phyloP scores from a whole-genome alignment of 2,113 vertebrate species.

The Rutilus rutilus region DNA sequence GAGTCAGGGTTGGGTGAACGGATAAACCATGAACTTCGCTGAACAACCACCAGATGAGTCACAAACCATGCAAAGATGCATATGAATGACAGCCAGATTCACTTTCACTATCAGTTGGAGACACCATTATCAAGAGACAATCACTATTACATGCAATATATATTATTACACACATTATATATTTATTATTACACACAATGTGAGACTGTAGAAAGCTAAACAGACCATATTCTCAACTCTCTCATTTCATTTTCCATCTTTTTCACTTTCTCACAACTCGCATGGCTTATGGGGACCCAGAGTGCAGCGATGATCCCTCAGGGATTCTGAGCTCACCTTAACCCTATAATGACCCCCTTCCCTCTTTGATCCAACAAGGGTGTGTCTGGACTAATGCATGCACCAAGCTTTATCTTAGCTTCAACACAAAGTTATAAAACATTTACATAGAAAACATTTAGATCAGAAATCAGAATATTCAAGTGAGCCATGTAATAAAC shows the following conservation, averaged over 20 bases:
- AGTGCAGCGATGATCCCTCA: not conserved
- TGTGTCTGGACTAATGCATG: not conserved
- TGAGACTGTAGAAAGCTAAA: not conserved
- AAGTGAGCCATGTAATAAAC: not conserved
- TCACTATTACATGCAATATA: not conserved
- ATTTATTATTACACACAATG: not conserved
- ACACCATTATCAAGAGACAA: too few species aligned
- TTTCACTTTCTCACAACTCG: not conserved
- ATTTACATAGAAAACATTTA: not conserved
- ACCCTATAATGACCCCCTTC: not conserved
- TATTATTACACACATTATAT: not conserved
- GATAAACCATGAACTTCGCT: not conserved
- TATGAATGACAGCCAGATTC: not conserved
- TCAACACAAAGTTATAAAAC: not conserved
- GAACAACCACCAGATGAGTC: not conserved
- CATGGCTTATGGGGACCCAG: not conserved
- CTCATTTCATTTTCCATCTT: not conserved
- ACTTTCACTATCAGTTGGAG: not conserved
- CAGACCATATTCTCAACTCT: not conserved
- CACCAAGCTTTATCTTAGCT: not conserved
- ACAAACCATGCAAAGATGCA: not conserved
- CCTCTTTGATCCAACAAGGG: slow-evolving; percentile 8
- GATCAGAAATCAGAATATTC: not conserved
- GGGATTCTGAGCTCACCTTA: not conserved
- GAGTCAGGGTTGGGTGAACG: slow-evolving; percentile 2